A percentile compares a stretch with the other conserved stretches of the same genome.
These are phyloP conservation scores for Luehdorfia chinensis DNA, from an alignment of 1,140 invertebrate species.

Conservation along the genomic window DNA sequence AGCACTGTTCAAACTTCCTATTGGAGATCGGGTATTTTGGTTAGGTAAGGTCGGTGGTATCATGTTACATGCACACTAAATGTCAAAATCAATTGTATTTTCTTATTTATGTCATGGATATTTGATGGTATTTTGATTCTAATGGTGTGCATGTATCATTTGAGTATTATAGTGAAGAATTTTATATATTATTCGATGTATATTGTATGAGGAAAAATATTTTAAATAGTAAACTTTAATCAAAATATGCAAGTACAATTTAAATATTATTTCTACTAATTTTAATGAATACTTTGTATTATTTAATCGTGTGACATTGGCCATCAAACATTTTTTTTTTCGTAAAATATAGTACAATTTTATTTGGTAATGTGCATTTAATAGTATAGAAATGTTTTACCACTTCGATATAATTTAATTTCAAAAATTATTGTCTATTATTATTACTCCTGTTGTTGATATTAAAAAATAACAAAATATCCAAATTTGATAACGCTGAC, in stretches of 20 bases:
- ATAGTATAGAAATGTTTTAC: conserved; percentile 54
- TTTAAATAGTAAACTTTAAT: conserved; percentile 20
- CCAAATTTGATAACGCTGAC: not conserved
- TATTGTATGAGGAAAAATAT: conserved; percentile 32
- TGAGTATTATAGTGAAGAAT: conserved; percentile 37
- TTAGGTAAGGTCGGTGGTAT: not conserved
- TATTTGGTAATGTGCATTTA: conserved; percentile 61
- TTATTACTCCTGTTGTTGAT: conserved; percentile 23
- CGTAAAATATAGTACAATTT: conserved; percentile 53
- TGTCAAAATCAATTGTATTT: not conserved
- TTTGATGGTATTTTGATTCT: not conserved
- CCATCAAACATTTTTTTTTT: conserved; percentile 38
- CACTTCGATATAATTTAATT: conserved; percentile 44
- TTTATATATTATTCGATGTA: conserved; percentile 64
- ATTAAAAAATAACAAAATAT: conserved; percentile 5
- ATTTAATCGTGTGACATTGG: conserved; percentile 33
- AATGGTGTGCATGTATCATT: conserved; percentile 13
- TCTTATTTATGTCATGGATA: not conserved
- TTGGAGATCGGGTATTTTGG: conserved; percentile 6
- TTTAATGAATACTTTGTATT: conserved; percentile 23
- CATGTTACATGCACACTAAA: conserved; percentile 10
- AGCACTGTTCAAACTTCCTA: conserved; percentile 12
- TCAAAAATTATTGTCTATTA: conserved; percentile 31
- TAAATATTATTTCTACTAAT: conserved; percentile 27
- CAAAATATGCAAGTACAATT: conserved; percentile 43